phyloP scores from a whole-genome alignment of 2,888 invertebrate genomes.

The Lottia gigantea region DNA sequence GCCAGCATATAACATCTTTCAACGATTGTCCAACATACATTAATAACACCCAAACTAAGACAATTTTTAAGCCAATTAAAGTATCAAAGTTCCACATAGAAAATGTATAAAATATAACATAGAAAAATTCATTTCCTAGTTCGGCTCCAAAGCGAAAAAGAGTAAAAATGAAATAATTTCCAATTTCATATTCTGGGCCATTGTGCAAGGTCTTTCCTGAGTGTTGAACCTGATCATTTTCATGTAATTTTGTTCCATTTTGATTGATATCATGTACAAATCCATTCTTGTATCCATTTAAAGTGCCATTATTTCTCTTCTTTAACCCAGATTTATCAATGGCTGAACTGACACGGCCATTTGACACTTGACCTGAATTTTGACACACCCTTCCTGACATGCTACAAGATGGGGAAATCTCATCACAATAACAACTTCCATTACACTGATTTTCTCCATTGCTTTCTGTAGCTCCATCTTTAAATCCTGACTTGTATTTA shows the following conservation, averaged over 20 bases:
- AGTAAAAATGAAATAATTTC: constrained; percentile 78
- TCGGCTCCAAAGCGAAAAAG: constrained; percentile 86
- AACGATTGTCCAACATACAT: constrained; percentile 77
- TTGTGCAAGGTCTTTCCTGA: not conserved
- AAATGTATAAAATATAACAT: constrained; percentile 90
- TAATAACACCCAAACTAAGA: constrained; percentile 62
- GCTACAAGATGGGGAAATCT: not conserved
- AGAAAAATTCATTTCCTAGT: constrained; percentile 90
- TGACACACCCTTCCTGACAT: not conserved
- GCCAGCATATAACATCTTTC: constrained; percentile 84
- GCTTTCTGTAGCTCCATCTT: not conserved
- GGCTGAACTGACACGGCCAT: constrained; percentile 1
- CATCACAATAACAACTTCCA: constrained; percentile 59
- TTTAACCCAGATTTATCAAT: not conserved
- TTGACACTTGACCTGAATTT: not conserved
- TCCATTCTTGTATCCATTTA: not conserved
- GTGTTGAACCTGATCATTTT: not conserved
- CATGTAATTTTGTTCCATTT: constrained; percentile 7
- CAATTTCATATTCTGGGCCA: constrained; percentile 35
- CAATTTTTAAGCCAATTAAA: constrained; percentile 82
- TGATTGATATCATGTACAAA: constrained; percentile 5
- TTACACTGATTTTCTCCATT: constrained; percentile 70
- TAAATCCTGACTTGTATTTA: not conserved
- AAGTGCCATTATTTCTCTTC: constrained; percentile 14
- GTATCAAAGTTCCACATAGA: constrained; percentile 96